Base-by-base conservation (phyloP, 2,113 vertebrate species). In the Aphyosemion australe region DNA sequence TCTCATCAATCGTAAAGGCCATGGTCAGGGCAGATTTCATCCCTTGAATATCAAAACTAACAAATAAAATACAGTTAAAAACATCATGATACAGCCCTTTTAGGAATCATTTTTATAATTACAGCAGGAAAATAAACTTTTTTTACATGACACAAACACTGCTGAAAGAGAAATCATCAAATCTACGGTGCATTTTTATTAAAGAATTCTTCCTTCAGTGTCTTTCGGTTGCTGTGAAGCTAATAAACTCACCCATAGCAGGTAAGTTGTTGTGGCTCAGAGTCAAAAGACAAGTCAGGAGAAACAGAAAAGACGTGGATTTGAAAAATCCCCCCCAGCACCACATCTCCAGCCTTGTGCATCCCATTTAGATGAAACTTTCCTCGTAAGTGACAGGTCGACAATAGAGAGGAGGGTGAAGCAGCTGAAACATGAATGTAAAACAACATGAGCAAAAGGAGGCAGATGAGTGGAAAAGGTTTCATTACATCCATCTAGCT, bases 1-100 rank as follows among this genome's bases (percentile, higher is more conserved):
- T 89, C 42, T 91, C 87, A 43, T 85, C 67, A 45, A 91, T 80
- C 14, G 90, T 78, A 78, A 89, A 91, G 34, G 74, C 79, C 87
- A 91, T 90, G 12, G 87, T 88, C 75, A 68, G 63, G 42, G 84
- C 89, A 39, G 74, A 71, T 52, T 83, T 74, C 39, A 90, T 89
- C 5, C 78, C 85, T 60, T 65, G 56, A 58, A 79, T 53, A 16
- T 89, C 70, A 69, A 91, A 74, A 15, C 78, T 78, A 49, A 62
- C 15, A 61, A 2, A 41, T 26, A 26, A 26, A 26, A 26, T n/a
- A n/a, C n/a, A n/a, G n/a, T n/a, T n/a, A n/a, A n/a, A n/a, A n/a
- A n/a, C n/a, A n/a, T n/a, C n/a, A n/a, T n/a, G n/a, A n/a, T n/a
- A n/a, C 26, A 26, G 26, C 26, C 26, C 26, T 26, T 26, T 26